Percentiles rank a stretch among this genome's conserved stretches.
Conservation (phyloP, 37 sponge, comb jelly and placozoan genomes). For the Axinella damicornis region DNA sequence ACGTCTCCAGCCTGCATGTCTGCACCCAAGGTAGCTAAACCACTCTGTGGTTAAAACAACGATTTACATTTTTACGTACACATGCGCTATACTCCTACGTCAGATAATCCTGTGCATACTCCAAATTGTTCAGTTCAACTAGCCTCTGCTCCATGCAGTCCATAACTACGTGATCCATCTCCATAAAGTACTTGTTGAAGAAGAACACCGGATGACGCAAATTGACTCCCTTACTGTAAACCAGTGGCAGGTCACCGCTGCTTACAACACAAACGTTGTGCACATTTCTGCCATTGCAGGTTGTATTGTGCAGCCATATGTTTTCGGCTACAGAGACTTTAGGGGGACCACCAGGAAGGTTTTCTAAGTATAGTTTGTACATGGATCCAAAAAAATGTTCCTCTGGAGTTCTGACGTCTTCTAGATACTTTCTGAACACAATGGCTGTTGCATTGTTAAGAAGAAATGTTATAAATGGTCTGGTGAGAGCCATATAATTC, state of each 20-base stretch:
- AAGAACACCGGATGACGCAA: conserved; percentile 6
- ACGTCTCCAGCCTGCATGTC: too few relatives aligned
- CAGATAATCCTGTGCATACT: conserved; percentile 33
- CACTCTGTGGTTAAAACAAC: too few relatives aligned
- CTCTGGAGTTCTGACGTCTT: conserved; percentile 32
- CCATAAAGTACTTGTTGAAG: conserved; percentile 63
- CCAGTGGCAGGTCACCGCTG: neutral
- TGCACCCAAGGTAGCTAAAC: too few relatives aligned
- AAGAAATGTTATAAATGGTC: conserved; percentile 20
- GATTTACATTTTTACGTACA: too few relatives aligned
- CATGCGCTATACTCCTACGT: too few relatives aligned
- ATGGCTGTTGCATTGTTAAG: conserved; percentile 2
- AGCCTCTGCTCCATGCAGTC: conserved; percentile 54
- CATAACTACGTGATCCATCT: conserved; percentile 52
- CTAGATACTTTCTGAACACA: conserved; percentile 3
- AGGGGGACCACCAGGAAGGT: conserved; percentile 14
- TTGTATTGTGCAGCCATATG: too few relatives aligned
- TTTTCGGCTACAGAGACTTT: too few relatives aligned
- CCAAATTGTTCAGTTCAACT: conserved; percentile 25
- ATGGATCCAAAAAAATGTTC: neutral
- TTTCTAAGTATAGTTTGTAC: neutral
- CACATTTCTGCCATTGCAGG: neutral
- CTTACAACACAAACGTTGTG: conserved; percentile 20
- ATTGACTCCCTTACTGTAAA: neutral
- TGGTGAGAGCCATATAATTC: conserved; percentile 1